Evolutionary conservation across 2,797 vertebrate genomes (phyloP), one percentile per base, ranked within the genome.

Genomic region (Brachymystax lenok): DNA sequence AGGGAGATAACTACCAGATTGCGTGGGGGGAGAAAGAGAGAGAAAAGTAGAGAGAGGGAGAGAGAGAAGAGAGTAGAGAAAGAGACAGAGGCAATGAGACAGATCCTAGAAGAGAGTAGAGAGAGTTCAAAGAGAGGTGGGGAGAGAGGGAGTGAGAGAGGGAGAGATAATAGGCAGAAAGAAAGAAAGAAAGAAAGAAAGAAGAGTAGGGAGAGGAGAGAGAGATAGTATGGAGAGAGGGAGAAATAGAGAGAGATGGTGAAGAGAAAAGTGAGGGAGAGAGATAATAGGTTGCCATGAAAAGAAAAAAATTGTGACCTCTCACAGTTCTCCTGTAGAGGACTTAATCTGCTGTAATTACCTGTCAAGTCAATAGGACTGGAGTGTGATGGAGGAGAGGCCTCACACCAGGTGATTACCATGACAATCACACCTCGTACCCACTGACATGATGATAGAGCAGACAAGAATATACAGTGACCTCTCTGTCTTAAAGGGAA

Each of bases 301-400:
- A 46, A 83, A 80, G 77, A 80, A 78, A 76, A 76, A 79, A 79
- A 83, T 80, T 74, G 54, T 84, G 90, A 91, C 90, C 88, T 81
- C 28, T 61, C 30, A n/a, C 3, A n/a, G 51, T 83, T 80, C 80
- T 81, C 82, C 74, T 81, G 81, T 70, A 59, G 71, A 5, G 24
- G 69, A 75, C 84, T 83, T 86, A 77, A 83, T 85, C 86, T 84
- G 83, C 77, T 86, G 83, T 89, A 90, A 91, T 91, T 92, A 84
- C 86, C 90, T 92, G 91, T 91, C 91, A 90, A 84, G 59, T 79
- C 24, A 79, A 77, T 77, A 82, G 85, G 33, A 82, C 30, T 51
- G 64, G 52, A 70, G 50, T 84, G 82, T 90, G 88, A 91, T 79
- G 75, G 83, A 90, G 82, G 75, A 75, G 81, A 79, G 35, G 21